Conservation (phyloP, 2,113 vertebrate species). For the Formicarius rufipectus region DNA sequence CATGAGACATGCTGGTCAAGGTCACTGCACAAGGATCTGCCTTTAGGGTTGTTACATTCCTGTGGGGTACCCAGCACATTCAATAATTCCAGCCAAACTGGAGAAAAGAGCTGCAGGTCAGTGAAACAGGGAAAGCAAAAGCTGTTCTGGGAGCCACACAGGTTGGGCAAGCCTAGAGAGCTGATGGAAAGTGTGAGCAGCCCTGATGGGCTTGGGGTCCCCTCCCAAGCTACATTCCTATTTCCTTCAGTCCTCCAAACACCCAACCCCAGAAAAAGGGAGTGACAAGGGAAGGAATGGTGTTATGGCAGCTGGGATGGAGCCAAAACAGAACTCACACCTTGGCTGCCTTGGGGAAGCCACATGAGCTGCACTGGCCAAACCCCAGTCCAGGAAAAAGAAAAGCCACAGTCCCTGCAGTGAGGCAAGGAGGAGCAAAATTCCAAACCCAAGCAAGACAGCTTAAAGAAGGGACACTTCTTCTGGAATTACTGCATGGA, state of each 20-base stretch:
- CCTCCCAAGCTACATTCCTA: accelerated
- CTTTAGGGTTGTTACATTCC: background rate
- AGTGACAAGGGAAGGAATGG: background rate
- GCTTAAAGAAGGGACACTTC: background rate
- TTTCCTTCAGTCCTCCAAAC: background rate
- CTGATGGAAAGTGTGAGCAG: background rate
- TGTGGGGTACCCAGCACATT: background rate
- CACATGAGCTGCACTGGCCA: background rate
- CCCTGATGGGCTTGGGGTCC: background rate
- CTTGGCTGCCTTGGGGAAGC: background rate
- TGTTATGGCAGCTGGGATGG: background rate
- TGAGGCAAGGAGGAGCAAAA: background rate
- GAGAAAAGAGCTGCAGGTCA: background rate
- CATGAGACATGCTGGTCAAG: background rate
- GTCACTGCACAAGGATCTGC: background rate
- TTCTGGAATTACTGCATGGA: slow-evolving; percentile 21
- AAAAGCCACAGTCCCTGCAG: background rate
- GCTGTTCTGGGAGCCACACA: background rate
- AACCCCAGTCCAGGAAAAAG: background rate
- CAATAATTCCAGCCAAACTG: background rate
- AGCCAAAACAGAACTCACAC: background rate
- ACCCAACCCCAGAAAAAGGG: background rate
- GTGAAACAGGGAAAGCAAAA: background rate
- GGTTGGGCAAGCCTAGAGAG: background rate
- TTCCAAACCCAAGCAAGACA: background rate